phyloP scores from a whole-genome alignment of 2,797 vertebrate genomes.

The Falco biarmicus region DNA sequence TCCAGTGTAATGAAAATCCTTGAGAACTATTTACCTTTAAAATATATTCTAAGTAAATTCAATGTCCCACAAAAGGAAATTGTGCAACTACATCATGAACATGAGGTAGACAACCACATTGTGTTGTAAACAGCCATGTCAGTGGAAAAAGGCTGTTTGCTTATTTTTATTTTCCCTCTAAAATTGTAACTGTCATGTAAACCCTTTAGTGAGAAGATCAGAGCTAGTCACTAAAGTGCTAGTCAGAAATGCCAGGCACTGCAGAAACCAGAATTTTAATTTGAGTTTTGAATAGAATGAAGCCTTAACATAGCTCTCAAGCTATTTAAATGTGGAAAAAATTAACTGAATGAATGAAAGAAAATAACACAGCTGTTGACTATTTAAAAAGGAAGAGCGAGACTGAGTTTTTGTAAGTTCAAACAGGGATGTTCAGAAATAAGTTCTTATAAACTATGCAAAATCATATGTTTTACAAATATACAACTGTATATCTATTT shows the following conservation, averaged over 20 bases:
- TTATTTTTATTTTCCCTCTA: conserved; percentile 45
- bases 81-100: fast-evolving
- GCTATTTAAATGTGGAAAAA: conserved; percentile 54
- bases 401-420: conserved; percentile 33
- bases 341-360: conserved; percentile 59
- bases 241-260: conserved; percentile 42
- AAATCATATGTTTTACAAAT: conserved; percentile 54
- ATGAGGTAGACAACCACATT: background rate
- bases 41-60: background rate
- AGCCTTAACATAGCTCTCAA: conserved; percentile 49
- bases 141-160: conserved; percentile 9
- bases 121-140: background rate
- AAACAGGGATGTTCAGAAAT: conserved; percentile 39
- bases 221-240: conserved; percentile 26
- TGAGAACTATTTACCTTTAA: background rate
- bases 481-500: background rate
- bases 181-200: conserved; percentile 55
- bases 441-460: conserved; percentile 22
- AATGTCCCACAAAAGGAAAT: background rate
- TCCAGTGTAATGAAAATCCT: background rate
- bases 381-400: conserved; percentile 43
- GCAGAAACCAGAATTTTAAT: conserved; percentile 56
- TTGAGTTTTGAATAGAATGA: conserved; percentile 48
- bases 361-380: conserved; percentile 63
- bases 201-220: conserved; percentile 53